Percentiles rank a stretch among this genome's conserved stretches.
Evolutionary conservation across 2,113 vertebrate genomes (phyloP).

Genomic region (Tragelaphus strepsiceros): DNA sequence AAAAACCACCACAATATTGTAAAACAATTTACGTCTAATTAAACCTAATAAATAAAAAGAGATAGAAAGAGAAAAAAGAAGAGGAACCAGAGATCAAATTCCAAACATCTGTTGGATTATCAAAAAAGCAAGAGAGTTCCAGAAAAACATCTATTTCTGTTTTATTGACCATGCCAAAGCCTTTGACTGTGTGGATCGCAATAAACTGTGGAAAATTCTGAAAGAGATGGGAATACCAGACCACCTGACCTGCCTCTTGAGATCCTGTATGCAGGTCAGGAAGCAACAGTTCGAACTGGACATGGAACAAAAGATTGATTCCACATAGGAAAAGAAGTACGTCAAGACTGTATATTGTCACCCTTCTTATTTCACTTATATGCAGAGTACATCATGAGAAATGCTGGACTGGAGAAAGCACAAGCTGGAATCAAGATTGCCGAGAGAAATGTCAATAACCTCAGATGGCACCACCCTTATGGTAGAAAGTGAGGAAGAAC

Average conservation of each 20-base stretch:
- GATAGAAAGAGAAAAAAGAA: no score
- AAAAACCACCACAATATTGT: no score
- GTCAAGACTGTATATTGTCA: neutral
- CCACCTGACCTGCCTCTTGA: neutral
- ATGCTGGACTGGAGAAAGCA: neutral
- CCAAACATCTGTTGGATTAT: no score
- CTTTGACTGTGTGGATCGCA: neutral
- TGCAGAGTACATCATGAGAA: neutral
- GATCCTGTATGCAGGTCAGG: neutral
- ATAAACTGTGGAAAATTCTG: neutral
- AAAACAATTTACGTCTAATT: no score
- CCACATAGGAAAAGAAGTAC: neutral
- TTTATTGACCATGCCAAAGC: no score
- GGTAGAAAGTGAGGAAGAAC: no score
- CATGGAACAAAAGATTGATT: neutral
- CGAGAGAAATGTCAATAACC: neutral
- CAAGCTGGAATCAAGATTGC: neutral
- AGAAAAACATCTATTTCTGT: no score
- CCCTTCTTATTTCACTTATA: neutral
- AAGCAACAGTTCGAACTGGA: neutral
- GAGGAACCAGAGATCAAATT: no score
- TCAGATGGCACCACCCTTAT: no score
- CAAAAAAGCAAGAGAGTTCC: no score
- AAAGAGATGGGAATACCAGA: neutral
- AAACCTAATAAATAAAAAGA: no score